Evolutionary conservation across 2,888 invertebrate species (phyloP).

Genomic region (Cephus nigrinus): DNA sequence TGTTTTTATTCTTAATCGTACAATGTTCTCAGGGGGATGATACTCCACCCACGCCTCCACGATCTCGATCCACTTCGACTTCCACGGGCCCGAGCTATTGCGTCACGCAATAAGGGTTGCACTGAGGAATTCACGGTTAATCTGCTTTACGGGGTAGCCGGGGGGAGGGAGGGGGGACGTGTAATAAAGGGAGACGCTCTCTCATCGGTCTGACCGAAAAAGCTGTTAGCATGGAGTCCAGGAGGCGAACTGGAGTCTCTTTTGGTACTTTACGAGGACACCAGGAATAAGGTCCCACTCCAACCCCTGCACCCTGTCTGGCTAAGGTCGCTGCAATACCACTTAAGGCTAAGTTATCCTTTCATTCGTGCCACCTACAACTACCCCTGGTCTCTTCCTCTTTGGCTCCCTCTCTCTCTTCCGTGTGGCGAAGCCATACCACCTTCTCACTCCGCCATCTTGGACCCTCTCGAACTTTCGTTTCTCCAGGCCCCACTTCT

Average conservation of each 20-base stretch:
- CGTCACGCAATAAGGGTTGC: background rate
- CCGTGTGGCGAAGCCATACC: background rate
- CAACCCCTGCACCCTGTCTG: background rate
- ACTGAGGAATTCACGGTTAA: background rate
- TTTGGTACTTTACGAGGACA: slow-evolving; percentile 7
- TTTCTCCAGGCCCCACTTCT: background rate
- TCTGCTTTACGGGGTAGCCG: background rate
- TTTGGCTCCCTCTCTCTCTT: slow-evolving; percentile 11
- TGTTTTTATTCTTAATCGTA: background rate
- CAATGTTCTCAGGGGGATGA: background rate
- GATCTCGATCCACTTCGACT: background rate
- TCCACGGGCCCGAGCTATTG: background rate
- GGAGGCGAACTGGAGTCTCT: background rate
- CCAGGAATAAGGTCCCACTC: background rate
- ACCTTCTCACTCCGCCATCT: background rate
- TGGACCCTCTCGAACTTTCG: background rate
- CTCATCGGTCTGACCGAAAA: slow-evolving; percentile 4
- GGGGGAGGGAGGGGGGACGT: background rate
- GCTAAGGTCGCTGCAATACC: slow-evolving; percentile 23
- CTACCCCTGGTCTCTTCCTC: slow-evolving; percentile 10
- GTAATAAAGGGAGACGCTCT: background rate
- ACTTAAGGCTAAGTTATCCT: slow-evolving; percentile 27
- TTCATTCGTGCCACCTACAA: slow-evolving; percentile 9
- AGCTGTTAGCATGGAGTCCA: background rate
- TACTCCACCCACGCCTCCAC: background rate